Evolutionary conservation across 2,797 vertebrate genomes (phyloP).

Genomic region (Falco biarmicus): DNA sequence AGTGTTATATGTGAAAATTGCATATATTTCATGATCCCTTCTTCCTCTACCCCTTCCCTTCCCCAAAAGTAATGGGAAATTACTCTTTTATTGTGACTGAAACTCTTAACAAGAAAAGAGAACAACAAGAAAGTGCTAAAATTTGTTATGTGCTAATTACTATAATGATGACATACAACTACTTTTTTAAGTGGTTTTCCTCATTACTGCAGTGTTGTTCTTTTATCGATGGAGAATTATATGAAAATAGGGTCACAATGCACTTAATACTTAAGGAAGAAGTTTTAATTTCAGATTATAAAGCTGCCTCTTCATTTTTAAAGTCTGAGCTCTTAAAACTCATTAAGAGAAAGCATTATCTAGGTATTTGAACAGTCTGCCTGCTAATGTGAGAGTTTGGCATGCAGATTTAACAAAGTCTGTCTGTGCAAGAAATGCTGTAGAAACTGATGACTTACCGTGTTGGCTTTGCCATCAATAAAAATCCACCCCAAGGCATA

Average conservation of each 20-base stretch:
- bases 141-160: slow-evolving; percentile 60
- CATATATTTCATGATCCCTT: slow-evolving; percentile 65
- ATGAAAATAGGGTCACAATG: slow-evolving; percentile 25
- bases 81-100: slow-evolving; percentile 41
- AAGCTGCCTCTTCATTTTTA: slow-evolving; percentile 30
- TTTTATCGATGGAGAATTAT: slow-evolving; percentile 48
- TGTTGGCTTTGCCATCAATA: background rate
- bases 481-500: background rate
- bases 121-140: slow-evolving; percentile 1
- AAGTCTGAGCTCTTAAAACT: slow-evolving; percentile 25
- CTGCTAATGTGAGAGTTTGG: background rate
- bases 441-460: background rate
- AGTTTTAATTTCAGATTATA: slow-evolving; percentile 46
- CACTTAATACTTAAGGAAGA: slow-evolving; percentile 31
- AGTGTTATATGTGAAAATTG: slow-evolving; percentile 65
- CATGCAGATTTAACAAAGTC: background rate
- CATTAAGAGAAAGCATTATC: background rate
- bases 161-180: slow-evolving; percentile 11
- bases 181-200: background rate
- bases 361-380: background rate
- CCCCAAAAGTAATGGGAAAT: slow-evolving; percentile 53
- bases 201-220: slow-evolving; percentile 15
- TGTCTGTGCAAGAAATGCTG: background rate
- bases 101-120: slow-evolving; percentile 41
- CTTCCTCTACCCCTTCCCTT: background rate